Percentiles rank a stretch among this genome's conserved stretches.
These are phyloP conservation scores for Diadema setosum DNA, from an alignment of 35 echinoderm and acorn worm genomes.

Conservation along the genomic window DNA sequence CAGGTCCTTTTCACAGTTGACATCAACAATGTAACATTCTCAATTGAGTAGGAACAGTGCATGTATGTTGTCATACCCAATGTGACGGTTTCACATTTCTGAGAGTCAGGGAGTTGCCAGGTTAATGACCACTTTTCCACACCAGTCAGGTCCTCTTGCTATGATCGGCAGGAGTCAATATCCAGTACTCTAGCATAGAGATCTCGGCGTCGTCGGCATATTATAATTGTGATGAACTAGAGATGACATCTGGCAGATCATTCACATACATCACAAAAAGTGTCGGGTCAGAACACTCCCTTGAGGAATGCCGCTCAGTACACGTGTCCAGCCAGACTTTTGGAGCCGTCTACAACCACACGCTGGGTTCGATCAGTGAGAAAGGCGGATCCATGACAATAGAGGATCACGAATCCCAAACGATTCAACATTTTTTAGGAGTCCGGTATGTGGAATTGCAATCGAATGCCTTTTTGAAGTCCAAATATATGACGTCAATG, in stretches of 20 bases:
- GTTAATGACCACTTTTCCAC: too few relatives aligned
- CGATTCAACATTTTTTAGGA: not conserved
- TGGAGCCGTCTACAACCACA: not conserved
- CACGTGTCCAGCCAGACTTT: not conserved
- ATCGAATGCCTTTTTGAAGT: not conserved
- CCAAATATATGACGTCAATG: not conserved
- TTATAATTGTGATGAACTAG: not conserved
- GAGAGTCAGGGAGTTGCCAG: too few relatives aligned
- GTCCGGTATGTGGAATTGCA: not conserved
- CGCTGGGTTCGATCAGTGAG: not conserved
- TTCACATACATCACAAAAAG: not conserved
- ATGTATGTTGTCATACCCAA: too few relatives aligned
- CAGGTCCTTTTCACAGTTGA: too few relatives aligned
- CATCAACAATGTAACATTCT: too few relatives aligned
- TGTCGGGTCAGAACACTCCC: too few relatives aligned
- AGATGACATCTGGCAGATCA: not conserved
- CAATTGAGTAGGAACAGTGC: too few relatives aligned
- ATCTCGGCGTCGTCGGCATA: not conserved
- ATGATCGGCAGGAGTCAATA: too few relatives aligned
- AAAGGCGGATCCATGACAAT: not conserved
- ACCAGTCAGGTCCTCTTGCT: too few relatives aligned
- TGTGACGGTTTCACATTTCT: too few relatives aligned
- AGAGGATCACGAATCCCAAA: not conserved
- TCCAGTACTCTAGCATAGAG: too few relatives aligned
- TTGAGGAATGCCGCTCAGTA: not conserved